Evolutionary conservation across 2,888 invertebrate genomes (phyloP).

Genomic region (Leucoma salicis): DNA sequence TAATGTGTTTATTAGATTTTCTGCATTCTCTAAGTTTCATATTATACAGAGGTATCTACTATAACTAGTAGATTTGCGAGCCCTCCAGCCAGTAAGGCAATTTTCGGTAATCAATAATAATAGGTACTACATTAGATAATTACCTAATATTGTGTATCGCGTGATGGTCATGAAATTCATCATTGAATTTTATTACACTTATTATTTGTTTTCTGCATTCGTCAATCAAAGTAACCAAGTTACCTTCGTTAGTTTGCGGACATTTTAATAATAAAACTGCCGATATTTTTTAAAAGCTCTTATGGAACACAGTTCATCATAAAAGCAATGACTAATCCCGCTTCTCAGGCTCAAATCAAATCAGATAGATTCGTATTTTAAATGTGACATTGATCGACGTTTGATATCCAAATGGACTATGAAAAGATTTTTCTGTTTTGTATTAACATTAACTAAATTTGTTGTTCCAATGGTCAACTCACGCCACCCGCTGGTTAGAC

Average conservation of each 20-base stretch:
- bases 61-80: too few relatives aligned
- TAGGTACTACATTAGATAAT: too few relatives aligned
- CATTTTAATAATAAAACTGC: conserved; percentile 18
- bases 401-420: conserved; percentile 59
- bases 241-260: conserved; percentile 14
- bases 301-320: conserved; percentile 40
- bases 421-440: conserved; percentile 54
- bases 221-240: conserved; percentile 26
- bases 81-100: too few relatives aligned
- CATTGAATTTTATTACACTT: too few relatives aligned
- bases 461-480: conserved; percentile 53
- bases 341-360: conserved; percentile 53
- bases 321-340: conserved; percentile 68
- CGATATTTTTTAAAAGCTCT: conserved; percentile 34
- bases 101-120: too few relatives aligned
- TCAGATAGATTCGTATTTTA: conserved; percentile 51
- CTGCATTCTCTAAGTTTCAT: too few relatives aligned
- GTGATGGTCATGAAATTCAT: too few relatives aligned
- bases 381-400: conserved; percentile 75
- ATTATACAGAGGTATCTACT: too few relatives aligned
- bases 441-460: conserved; percentile 50
- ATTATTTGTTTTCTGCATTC: conserved; percentile 12
- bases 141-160: too few relatives aligned
- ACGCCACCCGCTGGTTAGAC: conserved; percentile 73
- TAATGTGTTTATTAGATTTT: too few relatives aligned